Conservation (phyloP, 2,797 vertebrate genomes). For the Heteromormyrus szaboi region DNA sequence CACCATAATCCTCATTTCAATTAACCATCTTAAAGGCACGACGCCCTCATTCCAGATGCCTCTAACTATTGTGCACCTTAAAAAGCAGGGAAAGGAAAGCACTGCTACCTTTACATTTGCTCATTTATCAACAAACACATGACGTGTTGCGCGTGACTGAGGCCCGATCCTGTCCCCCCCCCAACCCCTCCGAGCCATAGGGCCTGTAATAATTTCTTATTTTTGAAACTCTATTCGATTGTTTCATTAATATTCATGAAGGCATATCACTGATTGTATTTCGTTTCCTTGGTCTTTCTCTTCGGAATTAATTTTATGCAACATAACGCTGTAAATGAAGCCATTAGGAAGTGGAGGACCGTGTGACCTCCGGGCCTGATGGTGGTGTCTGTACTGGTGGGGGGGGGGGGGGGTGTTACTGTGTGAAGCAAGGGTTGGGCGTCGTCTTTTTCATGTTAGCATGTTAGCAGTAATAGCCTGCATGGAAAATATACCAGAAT, state of each 20-base stretch:
- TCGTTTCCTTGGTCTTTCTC: neutral
- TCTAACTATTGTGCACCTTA: neutral
- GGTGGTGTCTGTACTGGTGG: neutral
- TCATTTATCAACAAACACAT: neutral
- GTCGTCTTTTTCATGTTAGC: neutral
- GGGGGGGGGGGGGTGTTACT: neutral
- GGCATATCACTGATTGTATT: neutral
- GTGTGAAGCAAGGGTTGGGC: no score
- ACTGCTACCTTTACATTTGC: neutral
- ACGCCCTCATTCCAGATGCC: no score
- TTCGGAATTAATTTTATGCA: neutral
- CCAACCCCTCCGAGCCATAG: no score
- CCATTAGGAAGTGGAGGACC: neutral
- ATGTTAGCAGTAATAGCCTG: neutral
- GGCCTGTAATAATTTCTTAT: neutral
- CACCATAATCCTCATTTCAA: neutral
- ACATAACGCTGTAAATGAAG: neutral
- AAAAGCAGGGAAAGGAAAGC: neutral
- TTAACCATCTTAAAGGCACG: neutral
- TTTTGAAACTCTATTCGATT: neutral
- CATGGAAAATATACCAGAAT: neutral
- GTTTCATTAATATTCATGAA: constrained; percentile 18
- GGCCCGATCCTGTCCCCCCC: neutral
- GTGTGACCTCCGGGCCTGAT: neutral
- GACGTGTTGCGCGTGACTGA: neutral